Base-by-base conservation (phyloP, 2,113 vertebrate species). In the Archocentrus centrarchus region DNA sequence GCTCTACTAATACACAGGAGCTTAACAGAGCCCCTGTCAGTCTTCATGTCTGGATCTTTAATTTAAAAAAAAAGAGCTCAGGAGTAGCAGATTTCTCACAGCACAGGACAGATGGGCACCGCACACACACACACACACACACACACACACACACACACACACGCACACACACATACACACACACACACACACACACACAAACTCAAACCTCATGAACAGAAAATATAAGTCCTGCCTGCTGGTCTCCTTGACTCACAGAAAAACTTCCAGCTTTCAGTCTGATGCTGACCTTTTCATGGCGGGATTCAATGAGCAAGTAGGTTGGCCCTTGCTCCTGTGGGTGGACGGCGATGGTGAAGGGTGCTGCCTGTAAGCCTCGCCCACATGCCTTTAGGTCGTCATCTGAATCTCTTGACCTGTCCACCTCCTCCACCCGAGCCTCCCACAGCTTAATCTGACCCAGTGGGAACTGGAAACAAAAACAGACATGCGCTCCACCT, bases 401-500 rank as follows among this genome's bases (percentile, higher is more conserved):
- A 84, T 97, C 97, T 3, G 96, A 97, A 88, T 98, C 97, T 22
- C 94, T 96, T 7, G 97, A 98, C 89, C 97, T 93, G 91, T 98
- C 97, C 68, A 97, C 97, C 94, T 99, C 98, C 92, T 99, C 97
- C 82, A 99, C 97, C 80, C 94, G 95, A 2, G 97, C 97, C 82
- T 98, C 98, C 97, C 96, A 97, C 84, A 99, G 95, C 89, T 97
- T 98, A 90, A 99, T 98, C 95, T 99, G 98, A 86, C 98, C 98
- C 85, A 99, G 95, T 30, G 98, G 98, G 94, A 99, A 99, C 98
- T 99, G 85, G 2, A 8, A 76, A 80, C 35, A 81, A 47, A 53
- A 57, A 11, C 57, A 61, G 35, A 55, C 11, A 47, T 11, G 32
- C n/a, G 2, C 58, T 20, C 17, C 5, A 41, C 5, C 2, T 20